Percentiles rank a stretch among this genome's conserved stretches.
These are phyloP conservation scores for Nasonia longicornis DNA, from an alignment of 1,140 invertebrate species.

Conservation along the genomic window DNA sequence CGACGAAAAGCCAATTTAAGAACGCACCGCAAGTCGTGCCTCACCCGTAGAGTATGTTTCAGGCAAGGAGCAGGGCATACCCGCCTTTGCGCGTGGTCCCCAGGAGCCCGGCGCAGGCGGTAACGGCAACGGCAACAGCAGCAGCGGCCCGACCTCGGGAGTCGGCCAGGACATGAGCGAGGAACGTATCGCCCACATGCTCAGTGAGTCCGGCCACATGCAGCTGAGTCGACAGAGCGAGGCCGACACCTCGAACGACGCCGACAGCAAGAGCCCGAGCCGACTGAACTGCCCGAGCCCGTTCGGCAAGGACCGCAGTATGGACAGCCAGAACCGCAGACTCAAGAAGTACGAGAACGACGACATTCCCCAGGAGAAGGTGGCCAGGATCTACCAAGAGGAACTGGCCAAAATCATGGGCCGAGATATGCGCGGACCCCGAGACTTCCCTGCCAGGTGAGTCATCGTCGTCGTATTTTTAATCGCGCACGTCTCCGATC, in stretches of 20 bases:
- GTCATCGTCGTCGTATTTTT: conserved; percentile 37
- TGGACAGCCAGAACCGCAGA: conserved; percentile 78
- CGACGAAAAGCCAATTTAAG: conserved; percentile 39
- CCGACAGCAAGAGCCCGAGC: conserved; percentile 80
- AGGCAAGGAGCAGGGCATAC: conserved; percentile 85
- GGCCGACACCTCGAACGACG: conserved; percentile 64
- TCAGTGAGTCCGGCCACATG: conserved; percentile 88
- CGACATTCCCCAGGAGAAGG: conserved; percentile 96
- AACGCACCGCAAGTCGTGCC: conserved; percentile 65
- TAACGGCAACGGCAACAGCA: not conserved
- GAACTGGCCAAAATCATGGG: conserved; percentile 94
- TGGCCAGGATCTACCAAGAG: conserved; percentile 96
- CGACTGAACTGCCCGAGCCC: conserved; percentile 80
- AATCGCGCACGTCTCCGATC: no score
- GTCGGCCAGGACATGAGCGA: conserved; percentile 83
- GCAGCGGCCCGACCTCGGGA: conserved; percentile 34
- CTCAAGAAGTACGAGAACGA: conserved; percentile 91
- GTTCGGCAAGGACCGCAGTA: conserved; percentile 74
- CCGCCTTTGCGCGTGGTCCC: conserved; percentile 78
- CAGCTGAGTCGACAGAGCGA: conserved; percentile 31
- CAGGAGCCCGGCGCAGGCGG: conserved; percentile 71
- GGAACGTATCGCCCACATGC: conserved; percentile 93
- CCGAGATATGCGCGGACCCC: conserved; percentile 76
- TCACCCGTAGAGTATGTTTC: conserved; percentile 73
- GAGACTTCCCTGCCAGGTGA: conserved; percentile 71